phyloP scores from a whole-genome alignment of 1,140 invertebrate genomes.

The Aphelenchoides avenae region DNA sequence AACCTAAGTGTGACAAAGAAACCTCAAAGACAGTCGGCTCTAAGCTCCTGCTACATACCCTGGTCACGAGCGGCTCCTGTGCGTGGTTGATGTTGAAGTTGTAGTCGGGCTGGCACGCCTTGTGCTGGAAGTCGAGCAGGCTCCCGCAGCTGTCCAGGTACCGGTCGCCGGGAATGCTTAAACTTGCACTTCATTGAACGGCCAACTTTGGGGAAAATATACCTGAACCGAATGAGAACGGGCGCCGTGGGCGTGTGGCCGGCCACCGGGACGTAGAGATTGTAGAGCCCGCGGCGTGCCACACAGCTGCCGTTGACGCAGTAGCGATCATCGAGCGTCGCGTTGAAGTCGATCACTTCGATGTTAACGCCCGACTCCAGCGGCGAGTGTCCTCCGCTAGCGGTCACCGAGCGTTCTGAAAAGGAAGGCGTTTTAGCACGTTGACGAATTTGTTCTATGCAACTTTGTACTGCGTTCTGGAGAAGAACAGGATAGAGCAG shows the following conservation, averaged over 20 bases:
- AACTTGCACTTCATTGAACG: slow-evolving; percentile 8
- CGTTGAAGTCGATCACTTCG: slow-evolving; percentile 41
- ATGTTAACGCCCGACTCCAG: neutral
- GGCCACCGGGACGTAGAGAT: slow-evolving; percentile 54
- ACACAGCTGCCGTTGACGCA: slow-evolving; percentile 47
- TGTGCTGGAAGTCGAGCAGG: slow-evolving; percentile 32
- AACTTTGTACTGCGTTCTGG: no score
- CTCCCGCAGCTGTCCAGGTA: slow-evolving; percentile 40
- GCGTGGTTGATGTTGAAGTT: neutral
- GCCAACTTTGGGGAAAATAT: slow-evolving; percentile 3
- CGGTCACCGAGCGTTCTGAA: no score
- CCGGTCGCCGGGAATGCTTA: slow-evolving; percentile 26
- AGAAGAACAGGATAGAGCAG: no score
- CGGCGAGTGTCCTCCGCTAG: neutral
- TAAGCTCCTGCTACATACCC: slow-evolving; percentile 9
- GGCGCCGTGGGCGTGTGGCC: slow-evolving; percentile 46
- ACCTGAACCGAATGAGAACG: slow-evolving; percentile 46
- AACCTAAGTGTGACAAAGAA: neutral
- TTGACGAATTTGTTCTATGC: no score
- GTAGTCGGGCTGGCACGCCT: slow-evolving; percentile 22
- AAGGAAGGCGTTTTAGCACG: no score
- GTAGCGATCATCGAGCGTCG: slow-evolving; percentile 49
- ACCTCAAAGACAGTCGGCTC: slow-evolving; percentile 8
- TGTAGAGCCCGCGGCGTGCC: slow-evolving; percentile 43
- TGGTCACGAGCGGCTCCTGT: slow-evolving; percentile 13